Conservation (phyloP, 1,140 invertebrate genomes). For the Arion vulgaris region DNA sequence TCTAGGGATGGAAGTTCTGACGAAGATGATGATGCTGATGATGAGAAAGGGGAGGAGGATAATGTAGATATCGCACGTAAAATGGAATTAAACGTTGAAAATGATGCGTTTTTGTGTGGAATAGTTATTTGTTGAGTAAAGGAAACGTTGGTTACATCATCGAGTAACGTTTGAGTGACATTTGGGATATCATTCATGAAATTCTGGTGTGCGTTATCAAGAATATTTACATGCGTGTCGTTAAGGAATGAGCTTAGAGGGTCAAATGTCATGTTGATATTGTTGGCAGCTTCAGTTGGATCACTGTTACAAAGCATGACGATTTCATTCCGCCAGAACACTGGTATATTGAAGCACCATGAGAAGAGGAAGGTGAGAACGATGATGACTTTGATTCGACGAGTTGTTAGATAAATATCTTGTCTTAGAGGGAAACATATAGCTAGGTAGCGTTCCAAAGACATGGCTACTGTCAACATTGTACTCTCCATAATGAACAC, state of each 20-base stretch:
- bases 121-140: neutral
- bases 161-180: neutral
- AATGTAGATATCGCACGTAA: neutral
- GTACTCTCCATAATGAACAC: conserved; percentile 71
- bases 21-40: neutral
- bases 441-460: conserved; percentile 69
- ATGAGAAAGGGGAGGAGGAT: neutral
- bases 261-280: neutral
- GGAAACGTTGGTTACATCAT: neutral
- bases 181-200: neutral
- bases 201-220: neutral
- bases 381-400: conserved; percentile 64
- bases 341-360: conserved; percentile 66
- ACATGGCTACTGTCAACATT: conserved; percentile 70
- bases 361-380: conserved; percentile 65
- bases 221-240: neutral
- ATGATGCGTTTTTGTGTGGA: neutral
- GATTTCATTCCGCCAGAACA: conserved; percentile 66
- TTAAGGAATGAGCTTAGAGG: neutral
- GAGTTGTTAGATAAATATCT: conserved; percentile 64
- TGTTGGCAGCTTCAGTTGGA: neutral
- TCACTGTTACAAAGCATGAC: neutral
- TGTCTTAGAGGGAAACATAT: conserved; percentile 69
- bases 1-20: neutral
- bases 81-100: neutral